These are phyloP conservation scores for Thomomys bottae DNA, from an alignment of 2,113 vertebrate species.

Conservation along the genomic window DNA sequence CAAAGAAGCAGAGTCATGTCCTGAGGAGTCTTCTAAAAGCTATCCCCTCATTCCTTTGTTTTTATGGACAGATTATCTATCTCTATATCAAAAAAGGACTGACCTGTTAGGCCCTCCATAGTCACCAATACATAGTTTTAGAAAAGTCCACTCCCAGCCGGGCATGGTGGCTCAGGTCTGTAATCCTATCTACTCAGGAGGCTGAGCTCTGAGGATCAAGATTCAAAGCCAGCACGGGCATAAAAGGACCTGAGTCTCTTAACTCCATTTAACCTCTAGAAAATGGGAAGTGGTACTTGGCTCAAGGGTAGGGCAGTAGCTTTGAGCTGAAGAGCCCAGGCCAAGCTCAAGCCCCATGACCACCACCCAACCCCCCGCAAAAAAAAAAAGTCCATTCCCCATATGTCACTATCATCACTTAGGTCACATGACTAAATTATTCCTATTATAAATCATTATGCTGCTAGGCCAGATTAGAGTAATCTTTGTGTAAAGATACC, in stretches of 20 bases:
- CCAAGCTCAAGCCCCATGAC: too few species aligned
- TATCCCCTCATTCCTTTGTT: slow-evolving; percentile 32
- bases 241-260: too few species aligned
- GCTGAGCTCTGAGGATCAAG: too few species aligned
- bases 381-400: not conserved
- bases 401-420: not conserved
- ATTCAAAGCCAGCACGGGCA: too few species aligned
- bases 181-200: too few species aligned
- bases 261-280: too few species aligned
- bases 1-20: not conserved
- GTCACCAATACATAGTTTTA: not conserved
- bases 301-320: too few species aligned
- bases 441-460: not conserved
- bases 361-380: too few species aligned
- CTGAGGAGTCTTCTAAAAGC: not conserved
- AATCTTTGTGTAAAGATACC: not conserved
- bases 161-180: too few species aligned
- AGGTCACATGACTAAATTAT: not conserved
- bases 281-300: too few species aligned
- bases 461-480: too few species aligned
- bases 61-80: slow-evolving; percentile 60
- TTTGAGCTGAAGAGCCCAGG: too few species aligned
- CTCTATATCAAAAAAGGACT: slow-evolving; percentile 53
- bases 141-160: not conserved
- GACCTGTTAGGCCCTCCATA: slow-evolving; percentile 39